Conservation (phyloP, 1,140 invertebrate genomes). For the Steinernema feltiae region DNA sequence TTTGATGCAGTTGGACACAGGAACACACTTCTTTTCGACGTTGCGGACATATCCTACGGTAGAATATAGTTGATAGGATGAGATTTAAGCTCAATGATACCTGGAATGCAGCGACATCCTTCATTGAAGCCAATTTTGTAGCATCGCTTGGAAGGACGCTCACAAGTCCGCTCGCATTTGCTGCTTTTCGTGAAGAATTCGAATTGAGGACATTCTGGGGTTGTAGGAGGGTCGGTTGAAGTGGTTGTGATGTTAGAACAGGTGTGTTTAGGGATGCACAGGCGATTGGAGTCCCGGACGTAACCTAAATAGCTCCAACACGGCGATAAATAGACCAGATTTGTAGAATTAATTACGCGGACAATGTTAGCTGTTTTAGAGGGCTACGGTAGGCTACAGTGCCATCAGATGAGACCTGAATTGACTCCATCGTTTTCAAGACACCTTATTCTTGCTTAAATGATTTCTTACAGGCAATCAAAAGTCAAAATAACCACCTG, state of each 20-base stretch:
- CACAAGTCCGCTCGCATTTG: neutral
- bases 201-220: neutral
- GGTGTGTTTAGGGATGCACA: neutral
- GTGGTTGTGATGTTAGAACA: neutral
- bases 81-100: neutral
- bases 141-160: neutral
- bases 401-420: too few relatives aligned
- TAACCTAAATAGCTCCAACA: neutral
- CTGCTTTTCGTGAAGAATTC: neutral
- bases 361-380: neutral
- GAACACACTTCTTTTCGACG: neutral
- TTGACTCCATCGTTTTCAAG: neutral
- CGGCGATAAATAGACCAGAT: too few relatives aligned
- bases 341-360: too few relatives aligned
- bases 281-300: neutral
- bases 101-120: neutral
- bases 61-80: neutral
- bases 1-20: neutral
- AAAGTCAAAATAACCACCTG: neutral
- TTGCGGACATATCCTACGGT: neutral
- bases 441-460: neutral
- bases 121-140: neutral
- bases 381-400: neutral
- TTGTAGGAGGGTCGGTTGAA: neutral
- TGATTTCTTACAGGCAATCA: neutral